Base-by-base conservation (phyloP, 2,888 invertebrate species). In the Stramonita haemastoma region DNA sequence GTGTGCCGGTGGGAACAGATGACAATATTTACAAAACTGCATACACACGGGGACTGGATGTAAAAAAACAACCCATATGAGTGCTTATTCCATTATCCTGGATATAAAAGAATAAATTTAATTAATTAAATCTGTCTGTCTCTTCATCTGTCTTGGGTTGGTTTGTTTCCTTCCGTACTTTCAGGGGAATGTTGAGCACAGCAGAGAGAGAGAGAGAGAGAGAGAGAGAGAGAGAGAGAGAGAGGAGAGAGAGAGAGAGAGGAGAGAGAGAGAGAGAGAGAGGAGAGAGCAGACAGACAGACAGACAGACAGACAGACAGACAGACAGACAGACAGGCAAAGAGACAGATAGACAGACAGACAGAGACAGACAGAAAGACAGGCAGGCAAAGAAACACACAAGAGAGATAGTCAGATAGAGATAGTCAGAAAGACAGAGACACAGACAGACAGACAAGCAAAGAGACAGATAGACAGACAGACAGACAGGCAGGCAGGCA, bases 241-340 rank as follows among this genome's bases (percentile, higher is more conserved):
- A 79, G 36, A 46, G 26, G 73, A 46, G 81, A 26, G 0, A 19
- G 22, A 11, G 46, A 46, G 36, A 22, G 29, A 19, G 36, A 34
- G 26, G 26, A 29, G 6, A 22, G 2, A 46, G 81, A 26, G 15
- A 15, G 34, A 17, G 32, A 46, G 36, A 22, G 26, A 22, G 26
- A 22, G 81, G n/a, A n/a, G n/a, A n/a, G n/a, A n/a, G n/a, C n/a
- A 83, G 81, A 46, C 36, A 46, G 81, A 81, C 17, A 81, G 46
- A 83, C 29, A 83, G 77, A 79, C 32, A 79, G 77, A 79, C 32
- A 79, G 77, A 79, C 32, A 79, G 77, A 79, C 32, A 79, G 77
- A 79, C n/a, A n/a, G n/a, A n/a, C n/a, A n/a, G 77, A 77, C 29
- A 77, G 70, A 70, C 26, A 70, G 70, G 26, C 26, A n/a, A 4